These are phyloP conservation scores for Menura novaehollandiae DNA, from an alignment of 2,113 vertebrate species.

Conservation along the genomic window DNA sequence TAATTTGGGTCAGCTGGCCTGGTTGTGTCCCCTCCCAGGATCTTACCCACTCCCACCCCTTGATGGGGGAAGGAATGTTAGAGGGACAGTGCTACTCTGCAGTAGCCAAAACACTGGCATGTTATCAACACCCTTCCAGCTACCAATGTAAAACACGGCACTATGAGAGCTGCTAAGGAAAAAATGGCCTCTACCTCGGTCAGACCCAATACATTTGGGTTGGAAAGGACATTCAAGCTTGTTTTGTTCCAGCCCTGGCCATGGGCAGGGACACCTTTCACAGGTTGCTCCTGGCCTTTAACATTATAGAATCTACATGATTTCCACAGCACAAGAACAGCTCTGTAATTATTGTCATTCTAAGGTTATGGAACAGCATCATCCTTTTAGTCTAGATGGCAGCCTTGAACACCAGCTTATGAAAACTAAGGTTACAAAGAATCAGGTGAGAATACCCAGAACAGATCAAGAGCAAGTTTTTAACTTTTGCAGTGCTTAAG, in stretches of 20 bases:
- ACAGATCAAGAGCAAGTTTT: background rate
- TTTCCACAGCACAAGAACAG: background rate
- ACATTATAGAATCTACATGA: rapidly evolving
- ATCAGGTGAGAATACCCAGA: background rate
- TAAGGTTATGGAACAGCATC: background rate
- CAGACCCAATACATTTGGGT: too few species aligned
- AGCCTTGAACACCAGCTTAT: background rate
- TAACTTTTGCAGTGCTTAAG: background rate
- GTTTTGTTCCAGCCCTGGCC: background rate
- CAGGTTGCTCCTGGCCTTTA: background rate
- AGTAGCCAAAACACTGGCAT: too few species aligned
- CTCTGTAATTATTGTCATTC: background rate
- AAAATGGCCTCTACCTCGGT: too few species aligned
- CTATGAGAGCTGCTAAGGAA: too few species aligned
- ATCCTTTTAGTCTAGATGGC: background rate
- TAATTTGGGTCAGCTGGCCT: too few species aligned
- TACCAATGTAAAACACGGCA: too few species aligned
- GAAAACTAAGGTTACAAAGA: background rate
- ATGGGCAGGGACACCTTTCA: background rate
- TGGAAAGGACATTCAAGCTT: background rate
- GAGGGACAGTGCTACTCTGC: too few species aligned
- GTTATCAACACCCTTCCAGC: too few species aligned
- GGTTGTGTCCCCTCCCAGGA: too few species aligned
- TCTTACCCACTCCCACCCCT: too few species aligned
- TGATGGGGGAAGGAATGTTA: too few species aligned